phyloP scores from a whole-genome alignment of 2,797 vertebrate genomes.

The Tragopan temminckii region DNA sequence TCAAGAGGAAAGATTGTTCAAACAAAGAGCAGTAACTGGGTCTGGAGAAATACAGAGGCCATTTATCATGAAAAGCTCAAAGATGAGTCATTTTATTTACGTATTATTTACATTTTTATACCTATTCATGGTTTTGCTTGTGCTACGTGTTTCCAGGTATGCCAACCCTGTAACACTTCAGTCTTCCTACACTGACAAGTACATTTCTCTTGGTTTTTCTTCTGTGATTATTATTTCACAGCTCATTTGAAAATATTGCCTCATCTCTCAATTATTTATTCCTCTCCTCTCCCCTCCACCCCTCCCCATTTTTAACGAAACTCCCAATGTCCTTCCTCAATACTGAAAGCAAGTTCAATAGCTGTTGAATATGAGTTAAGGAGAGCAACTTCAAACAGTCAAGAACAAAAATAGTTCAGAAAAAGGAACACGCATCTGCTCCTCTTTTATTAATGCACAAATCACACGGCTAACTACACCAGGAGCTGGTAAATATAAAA shows the following conservation, averaged over 20 bases:
- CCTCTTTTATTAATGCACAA: background rate
- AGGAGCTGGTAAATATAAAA: background rate
- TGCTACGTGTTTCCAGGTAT: background rate
- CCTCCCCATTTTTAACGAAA: background rate
- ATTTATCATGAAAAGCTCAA: background rate
- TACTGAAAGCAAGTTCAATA: background rate
- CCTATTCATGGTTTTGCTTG: background rate
- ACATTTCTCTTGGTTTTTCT: background rate
- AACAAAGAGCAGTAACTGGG: background rate
- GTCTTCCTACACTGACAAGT: background rate
- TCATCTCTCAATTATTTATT: background rate
- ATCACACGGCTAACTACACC: background rate
- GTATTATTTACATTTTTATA: background rate
- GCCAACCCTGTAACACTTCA: background rate
- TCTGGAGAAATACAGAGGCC: background rate
- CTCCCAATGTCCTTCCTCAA: background rate
- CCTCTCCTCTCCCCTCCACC: background rate
- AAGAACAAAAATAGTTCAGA: background rate
- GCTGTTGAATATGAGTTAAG: background rate
- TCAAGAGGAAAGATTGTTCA: constrained; percentile 29
- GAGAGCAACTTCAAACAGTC: background rate
- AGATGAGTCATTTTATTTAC: background rate
- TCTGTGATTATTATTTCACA: background rate
- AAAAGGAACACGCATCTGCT: background rate
- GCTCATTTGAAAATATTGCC: background rate